Percentiles rank a stretch among this genome's conserved stretches.
Conservation (phyloP, 2,113 vertebrate genomes). For the Odontesthes bonariensis region DNA sequence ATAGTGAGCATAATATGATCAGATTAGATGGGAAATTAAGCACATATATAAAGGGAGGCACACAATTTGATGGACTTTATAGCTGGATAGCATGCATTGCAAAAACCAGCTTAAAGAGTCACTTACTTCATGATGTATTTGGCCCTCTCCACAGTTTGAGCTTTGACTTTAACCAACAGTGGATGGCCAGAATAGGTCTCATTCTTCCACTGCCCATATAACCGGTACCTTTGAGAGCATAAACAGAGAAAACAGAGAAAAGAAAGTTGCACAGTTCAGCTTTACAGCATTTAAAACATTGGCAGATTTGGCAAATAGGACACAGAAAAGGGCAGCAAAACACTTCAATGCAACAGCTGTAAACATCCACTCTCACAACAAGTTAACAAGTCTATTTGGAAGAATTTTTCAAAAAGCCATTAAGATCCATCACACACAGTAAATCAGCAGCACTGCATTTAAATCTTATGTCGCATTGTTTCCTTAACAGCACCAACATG, state of each 20-base stretch:
- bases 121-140: conserved; percentile 98
- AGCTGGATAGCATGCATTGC: no score
- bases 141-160: conserved; percentile 94
- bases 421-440: background rate
- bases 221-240: conserved; percentile 87
- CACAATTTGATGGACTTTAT: no score
- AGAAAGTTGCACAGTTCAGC: background rate
- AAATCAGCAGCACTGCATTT: background rate
- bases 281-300: background rate
- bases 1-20: no score
- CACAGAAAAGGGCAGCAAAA: no score
- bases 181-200: conserved; percentile 96
- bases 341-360: no score
- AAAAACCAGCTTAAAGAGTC: background rate
- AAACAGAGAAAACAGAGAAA: conserved; percentile 17
- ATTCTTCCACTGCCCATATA: conserved; percentile 99
- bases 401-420: no score
- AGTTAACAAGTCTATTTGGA: no score
- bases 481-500: background rate
- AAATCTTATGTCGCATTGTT: background rate
- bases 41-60: no score
- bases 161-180: conserved; percentile 97
- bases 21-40: no score
- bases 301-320: no score
- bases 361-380: no score